These are phyloP conservation scores for Pseudococcus jackbeardsleyi DNA, from an alignment of 2,888 invertebrate genomes.

Conservation along the genomic window DNA sequence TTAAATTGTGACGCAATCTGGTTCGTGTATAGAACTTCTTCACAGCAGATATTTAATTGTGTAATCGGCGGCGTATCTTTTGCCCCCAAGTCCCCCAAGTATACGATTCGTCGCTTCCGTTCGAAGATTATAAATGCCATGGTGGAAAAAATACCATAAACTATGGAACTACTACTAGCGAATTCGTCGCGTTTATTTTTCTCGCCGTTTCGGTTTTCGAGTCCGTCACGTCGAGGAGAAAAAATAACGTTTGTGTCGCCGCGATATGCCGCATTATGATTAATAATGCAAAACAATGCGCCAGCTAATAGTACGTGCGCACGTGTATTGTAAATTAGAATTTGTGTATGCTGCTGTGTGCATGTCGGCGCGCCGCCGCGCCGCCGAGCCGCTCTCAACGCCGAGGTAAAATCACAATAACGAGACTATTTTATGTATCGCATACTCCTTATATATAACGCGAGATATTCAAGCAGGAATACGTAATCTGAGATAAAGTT, in stretches of 20 bases:
- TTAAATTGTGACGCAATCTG: slow-evolving; percentile 1
- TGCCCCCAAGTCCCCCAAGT: no score
- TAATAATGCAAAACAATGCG: slow-evolving; percentile 35
- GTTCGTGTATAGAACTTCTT: background rate
- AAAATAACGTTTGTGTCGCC: slow-evolving; percentile 6
- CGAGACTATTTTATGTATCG: slow-evolving; percentile 41
- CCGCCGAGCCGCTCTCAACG: background rate
- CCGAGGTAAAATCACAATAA: slow-evolving; percentile 36
- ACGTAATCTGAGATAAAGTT: slow-evolving; percentile 32
- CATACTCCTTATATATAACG: background rate
- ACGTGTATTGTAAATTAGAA: slow-evolving; percentile 48
- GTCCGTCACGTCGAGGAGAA: background rate
- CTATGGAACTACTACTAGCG: background rate
- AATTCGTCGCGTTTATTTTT: background rate
- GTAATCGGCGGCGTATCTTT: background rate
- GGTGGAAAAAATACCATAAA: background rate
- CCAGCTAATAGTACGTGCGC: slow-evolving; percentile 38
- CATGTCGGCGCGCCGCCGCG: background rate
- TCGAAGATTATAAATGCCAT: no score
- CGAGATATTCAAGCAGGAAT: slow-evolving; percentile 39
- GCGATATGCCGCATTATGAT: slow-evolving; percentile 33
- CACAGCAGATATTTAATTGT: background rate
- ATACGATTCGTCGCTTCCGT: background rate
- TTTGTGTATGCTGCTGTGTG: background rate
- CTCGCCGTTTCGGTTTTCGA: background rate